phyloP scores from a whole-genome alignment of 2,797 vertebrate genomes.

The Phyllotis vaccarum region DNA sequence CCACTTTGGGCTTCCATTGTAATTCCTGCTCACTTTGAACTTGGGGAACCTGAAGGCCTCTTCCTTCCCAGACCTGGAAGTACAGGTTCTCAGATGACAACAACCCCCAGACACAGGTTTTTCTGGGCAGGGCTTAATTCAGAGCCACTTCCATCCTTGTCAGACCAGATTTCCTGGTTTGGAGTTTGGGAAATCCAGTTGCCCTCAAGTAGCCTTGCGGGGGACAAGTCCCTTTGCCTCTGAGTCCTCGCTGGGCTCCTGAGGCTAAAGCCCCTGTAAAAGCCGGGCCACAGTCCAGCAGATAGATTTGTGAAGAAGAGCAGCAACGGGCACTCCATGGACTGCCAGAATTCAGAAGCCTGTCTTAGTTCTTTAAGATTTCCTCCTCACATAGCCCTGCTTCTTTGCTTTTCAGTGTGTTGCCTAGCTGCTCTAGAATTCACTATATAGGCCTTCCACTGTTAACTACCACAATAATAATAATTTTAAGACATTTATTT shows the following conservation, averaged over 20 bases:
- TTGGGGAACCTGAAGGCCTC: not conserved
- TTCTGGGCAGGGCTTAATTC: slow-evolving; percentile 42
- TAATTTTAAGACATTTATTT: no score
- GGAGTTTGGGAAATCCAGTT: slow-evolving; percentile 38
- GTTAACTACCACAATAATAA: no score
- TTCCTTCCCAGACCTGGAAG: slow-evolving; percentile 34
- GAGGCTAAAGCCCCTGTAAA: not conserved
- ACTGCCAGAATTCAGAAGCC: not conserved
- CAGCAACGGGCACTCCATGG: rapidly evolving
- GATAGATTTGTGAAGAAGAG: not conserved
- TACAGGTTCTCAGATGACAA: not conserved
- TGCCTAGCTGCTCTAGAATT: not conserved
- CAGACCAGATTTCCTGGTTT: slow-evolving; percentile 77
- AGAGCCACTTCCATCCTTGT: not conserved
- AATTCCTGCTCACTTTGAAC: not conserved
- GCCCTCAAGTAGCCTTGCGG: not conserved
- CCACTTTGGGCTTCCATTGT: not conserved
- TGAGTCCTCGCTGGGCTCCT: no score
- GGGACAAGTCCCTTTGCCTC: not conserved
- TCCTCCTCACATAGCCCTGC: no score
- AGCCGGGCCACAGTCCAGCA: no score
- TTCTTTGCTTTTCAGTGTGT: not conserved
- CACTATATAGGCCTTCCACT: no score
- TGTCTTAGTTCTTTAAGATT: not conserved
- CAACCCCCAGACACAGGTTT: slow-evolving; percentile 6